A percentile compares a stretch with the other conserved stretches of the same genome.
These are phyloP conservation scores for Lampris incognitus DNA, from an alignment of 2,113 vertebrate species.

Conservation along the genomic window DNA sequence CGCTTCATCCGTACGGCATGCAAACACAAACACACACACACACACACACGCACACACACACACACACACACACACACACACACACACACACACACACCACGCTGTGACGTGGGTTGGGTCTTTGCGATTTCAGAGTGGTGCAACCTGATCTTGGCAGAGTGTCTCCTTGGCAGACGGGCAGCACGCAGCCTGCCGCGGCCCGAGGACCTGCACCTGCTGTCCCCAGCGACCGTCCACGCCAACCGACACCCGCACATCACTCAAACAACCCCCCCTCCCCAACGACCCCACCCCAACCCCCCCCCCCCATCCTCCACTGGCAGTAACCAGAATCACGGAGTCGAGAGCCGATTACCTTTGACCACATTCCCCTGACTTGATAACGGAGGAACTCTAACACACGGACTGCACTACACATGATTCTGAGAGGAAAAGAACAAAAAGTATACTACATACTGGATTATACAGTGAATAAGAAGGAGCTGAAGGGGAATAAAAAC, in stretches of 20 bases:
- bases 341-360: constrained; percentile 25
- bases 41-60: neutral
- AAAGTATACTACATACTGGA: constrained; percentile 16
- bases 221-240: constrained; percentile 49
- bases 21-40: neutral
- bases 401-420: constrained; percentile 23
- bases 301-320: neutral
- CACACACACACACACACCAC: neutral
- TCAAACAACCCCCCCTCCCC: constrained; percentile 14
- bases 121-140: constrained; percentile 59
- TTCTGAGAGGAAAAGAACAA: neutral
- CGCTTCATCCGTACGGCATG: neutral
- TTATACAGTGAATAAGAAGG: constrained; percentile 1
- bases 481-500: too few species aligned
- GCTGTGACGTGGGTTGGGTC: constrained; percentile 25
- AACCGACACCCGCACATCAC: constrained; percentile 33
- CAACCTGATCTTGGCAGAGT: constrained; percentile 55
- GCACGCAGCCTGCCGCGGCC: constrained; percentile 16
- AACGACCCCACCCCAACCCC: too few species aligned
- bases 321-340: neutral
- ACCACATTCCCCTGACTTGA: constrained; percentile 29
- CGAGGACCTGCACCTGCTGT: constrained; percentile 65
- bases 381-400: constrained; percentile 24
- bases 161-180: constrained; percentile 48
- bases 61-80: neutral